Percentiles rank a stretch among this genome's conserved stretches.
Conservation (phyloP, 2,113 vertebrate species). For the Ceyx melanurus region DNA sequence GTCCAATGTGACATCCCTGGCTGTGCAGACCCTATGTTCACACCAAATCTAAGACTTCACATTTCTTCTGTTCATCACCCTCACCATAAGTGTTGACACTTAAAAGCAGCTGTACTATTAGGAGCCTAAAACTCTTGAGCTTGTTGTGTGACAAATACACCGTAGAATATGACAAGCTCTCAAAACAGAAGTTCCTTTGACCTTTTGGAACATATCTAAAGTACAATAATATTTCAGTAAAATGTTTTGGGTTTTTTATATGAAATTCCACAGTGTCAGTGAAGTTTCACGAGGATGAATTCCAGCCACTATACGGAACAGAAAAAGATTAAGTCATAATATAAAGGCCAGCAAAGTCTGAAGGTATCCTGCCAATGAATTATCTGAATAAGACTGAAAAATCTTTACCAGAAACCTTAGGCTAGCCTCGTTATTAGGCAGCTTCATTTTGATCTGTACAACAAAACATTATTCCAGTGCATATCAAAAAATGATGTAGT, state of each 20-base stretch:
- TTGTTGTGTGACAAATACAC: background rate
- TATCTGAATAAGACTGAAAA: background rate
- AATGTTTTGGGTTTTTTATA: background rate
- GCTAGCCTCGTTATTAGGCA: background rate
- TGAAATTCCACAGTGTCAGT: background rate
- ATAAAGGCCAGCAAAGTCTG: background rate
- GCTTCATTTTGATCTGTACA: background rate
- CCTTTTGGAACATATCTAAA: background rate
- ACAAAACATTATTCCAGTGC: background rate
- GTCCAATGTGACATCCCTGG: background rate
- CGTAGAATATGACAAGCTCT: background rate
- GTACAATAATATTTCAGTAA: background rate
- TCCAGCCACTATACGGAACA: background rate
- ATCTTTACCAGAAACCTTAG: background rate
- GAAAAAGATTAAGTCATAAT: background rate
- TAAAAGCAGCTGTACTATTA: background rate
- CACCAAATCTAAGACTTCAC: background rate
- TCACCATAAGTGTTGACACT: background rate
- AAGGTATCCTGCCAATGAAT: background rate
- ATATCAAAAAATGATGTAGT: background rate
- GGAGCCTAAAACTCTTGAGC: background rate
- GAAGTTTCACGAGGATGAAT: background rate
- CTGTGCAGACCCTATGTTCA: background rate
- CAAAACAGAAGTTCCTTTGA: background rate
- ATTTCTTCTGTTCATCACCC: background rate